A percentile compares a stretch with the other conserved stretches of the same genome.
Conservation (phyloP, 30 jellyfish, hydroid and myxozoan species). For the Turritopsis rubra region DNA sequence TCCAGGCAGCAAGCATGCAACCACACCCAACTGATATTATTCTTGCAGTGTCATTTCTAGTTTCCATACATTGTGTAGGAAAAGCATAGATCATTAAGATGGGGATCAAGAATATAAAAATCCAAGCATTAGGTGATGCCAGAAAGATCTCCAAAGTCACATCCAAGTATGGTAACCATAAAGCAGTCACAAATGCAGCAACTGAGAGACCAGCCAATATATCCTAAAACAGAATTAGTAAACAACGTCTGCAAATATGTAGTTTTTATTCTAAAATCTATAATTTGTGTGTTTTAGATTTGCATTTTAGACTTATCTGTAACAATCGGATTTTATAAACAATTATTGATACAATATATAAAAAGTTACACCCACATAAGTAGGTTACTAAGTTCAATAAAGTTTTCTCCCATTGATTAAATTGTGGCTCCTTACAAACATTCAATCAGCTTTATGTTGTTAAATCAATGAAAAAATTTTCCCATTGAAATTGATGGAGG, state of each 20-base stretch:
- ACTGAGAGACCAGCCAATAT: conserved; percentile 80
- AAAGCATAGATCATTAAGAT: conserved; percentile 52
- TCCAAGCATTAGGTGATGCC: conserved; percentile 59
- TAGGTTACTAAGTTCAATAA: too few relatives aligned
- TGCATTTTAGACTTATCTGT: background rate
- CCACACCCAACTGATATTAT: conserved; percentile 89
- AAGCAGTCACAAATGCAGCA: conserved; percentile 56
- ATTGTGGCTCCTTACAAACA: too few relatives aligned
- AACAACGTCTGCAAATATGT: background rate
- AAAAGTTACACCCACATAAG: too few relatives aligned
- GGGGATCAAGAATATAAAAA: conserved; percentile 54
- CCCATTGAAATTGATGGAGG: too few relatives aligned
- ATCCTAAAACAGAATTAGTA: too few relatives aligned
- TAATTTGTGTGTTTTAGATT: background rate
- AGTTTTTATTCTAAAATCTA: background rate
- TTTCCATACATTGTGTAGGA: conserved; percentile 86
- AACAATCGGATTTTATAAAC: background rate
- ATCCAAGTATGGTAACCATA: conserved; percentile 67
- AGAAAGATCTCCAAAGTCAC: conserved; percentile 62
- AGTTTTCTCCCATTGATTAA: too few relatives aligned
- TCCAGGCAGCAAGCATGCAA: conserved; percentile 73
- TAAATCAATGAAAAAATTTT: too few relatives aligned
- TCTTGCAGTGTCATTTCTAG: conserved; percentile 91
- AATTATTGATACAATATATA: too few relatives aligned
- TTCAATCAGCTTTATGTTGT: too few relatives aligned